Conservation (phyloP, 2,797 vertebrate species). For the Chiroxiphia lanceolata region DNA sequence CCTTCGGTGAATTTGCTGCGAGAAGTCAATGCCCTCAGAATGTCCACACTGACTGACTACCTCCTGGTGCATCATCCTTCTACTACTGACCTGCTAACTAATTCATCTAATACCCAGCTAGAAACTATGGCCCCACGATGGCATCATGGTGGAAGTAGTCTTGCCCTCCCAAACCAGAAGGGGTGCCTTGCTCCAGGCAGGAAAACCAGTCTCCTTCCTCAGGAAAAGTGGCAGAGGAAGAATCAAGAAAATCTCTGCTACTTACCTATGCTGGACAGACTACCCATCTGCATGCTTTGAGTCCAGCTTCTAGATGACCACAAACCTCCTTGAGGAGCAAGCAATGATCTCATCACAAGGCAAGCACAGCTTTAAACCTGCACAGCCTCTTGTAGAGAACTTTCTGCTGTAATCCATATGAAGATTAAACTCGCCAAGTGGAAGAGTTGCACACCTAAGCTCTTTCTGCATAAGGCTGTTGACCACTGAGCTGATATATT, state of each 20-base stretch:
- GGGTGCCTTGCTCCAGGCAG: background rate
- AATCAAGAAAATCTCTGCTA: background rate
- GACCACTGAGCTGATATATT: background rate
- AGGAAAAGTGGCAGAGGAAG: background rate
- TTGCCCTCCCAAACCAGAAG: background rate
- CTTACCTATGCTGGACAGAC: background rate
- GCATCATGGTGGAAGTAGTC: background rate
- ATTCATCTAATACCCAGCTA: background rate
- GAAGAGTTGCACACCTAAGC: slow-evolving; percentile 6
- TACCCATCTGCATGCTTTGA: background rate
- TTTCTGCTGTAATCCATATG: background rate
- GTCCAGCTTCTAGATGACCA: background rate
- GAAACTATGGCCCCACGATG: rapidly evolving
- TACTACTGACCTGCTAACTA: background rate
- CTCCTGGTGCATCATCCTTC: background rate
- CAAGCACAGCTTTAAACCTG: background rate
- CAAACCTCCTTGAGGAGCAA: background rate
- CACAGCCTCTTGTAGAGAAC: background rate
- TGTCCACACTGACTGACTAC: background rate
- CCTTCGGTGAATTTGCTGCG: background rate
- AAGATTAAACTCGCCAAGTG: background rate
- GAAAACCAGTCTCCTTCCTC: background rate
- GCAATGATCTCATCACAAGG: background rate
- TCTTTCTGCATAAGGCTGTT: background rate
- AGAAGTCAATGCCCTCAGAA: background rate